Evolutionary conservation across 2,113 vertebrate genomes (phyloP), one percentile per base, ranked within the genome.

Genomic region (Empidonax traillii): DNA sequence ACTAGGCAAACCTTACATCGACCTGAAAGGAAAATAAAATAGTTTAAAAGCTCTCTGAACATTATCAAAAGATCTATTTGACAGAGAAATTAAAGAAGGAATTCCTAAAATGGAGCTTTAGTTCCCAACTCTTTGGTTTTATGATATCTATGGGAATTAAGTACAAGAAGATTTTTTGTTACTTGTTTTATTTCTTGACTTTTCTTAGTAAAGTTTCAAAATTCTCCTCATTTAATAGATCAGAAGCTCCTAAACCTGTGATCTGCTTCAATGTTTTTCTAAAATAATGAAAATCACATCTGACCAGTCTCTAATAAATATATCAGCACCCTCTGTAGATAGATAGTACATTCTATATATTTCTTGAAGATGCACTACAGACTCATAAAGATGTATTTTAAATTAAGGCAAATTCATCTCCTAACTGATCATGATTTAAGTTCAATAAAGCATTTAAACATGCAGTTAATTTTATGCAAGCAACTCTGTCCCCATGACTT

Each of bases 11-110:
- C 11, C 39, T 92, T 93, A 94, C 51, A 77, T 55, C 97, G 97
- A 98, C 96, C 98, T 97, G 92, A 98, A 98, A 97, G 87, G 71
- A 97, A 97, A 97, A 95, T 89, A 94, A 93, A 85, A 62, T 87
- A 53, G 49, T 84, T 96, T 96, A 89, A 97, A 97, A 97, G 92
- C 55, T 93, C 92, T 98, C 96, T 98, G 97, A 98, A 97, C 96
- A 93, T 97, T 96, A 92, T 96, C 95, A 97, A 95, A 97, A 92
- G 94, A 96, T 94, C 81, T 97, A 87, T 94, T 97, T 97, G 85
- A 97, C 75, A 90, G 41, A 90, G 73, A 96, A 97, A 80, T 79
- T 97, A 95, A 97, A 95, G 93, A 89, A 96, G 39, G 15, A 73
- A 91, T 89, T 85, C 92, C 91, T 97, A 90, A 97, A 95, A 95